Conservation (phyloP, 2,888 invertebrate species). For the Nephrocerus scutellatus region DNA sequence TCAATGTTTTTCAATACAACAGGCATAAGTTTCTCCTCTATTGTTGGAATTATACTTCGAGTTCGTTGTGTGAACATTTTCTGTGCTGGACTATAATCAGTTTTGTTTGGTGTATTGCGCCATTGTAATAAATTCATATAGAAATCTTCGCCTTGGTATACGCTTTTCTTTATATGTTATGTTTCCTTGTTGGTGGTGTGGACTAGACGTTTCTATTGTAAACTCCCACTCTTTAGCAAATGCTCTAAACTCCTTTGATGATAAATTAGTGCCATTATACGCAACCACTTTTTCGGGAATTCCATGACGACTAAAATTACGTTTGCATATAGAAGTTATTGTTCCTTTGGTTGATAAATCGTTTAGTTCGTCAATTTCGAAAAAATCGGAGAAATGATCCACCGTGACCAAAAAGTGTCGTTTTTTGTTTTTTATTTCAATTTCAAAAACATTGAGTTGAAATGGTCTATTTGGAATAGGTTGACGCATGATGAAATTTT, state of each 20-base stretch:
- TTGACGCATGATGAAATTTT: constrained; percentile 3
- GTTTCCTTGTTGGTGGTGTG: constrained; percentile 14
- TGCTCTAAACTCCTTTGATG: constrained; percentile 1
- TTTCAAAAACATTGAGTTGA: constrained; percentile 15
- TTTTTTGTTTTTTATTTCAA: constrained; percentile 8
- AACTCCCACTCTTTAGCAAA: constrained; percentile 13
- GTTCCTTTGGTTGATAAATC: constrained; percentile 4
- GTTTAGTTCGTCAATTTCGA: constrained; percentile 14
- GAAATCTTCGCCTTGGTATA: too few species aligned
- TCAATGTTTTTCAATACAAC: too few species aligned
- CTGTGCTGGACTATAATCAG: too few species aligned
- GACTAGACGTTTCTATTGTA: constrained; percentile 5
- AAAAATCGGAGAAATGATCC: constrained; percentile 17
- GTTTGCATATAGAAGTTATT: constrained; percentile 10
- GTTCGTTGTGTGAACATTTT: too few species aligned
- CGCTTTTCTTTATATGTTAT: too few species aligned
- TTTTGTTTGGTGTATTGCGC: too few species aligned
- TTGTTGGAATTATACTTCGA: too few species aligned
- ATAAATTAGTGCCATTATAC: constrained; percentile 5
- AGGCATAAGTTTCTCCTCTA: too few species aligned
- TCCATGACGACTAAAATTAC: constrained; percentile 14
- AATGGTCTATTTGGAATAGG: constrained; percentile 12
- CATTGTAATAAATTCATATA: too few species aligned
- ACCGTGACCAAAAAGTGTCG: constrained; percentile 12
- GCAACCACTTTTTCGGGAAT: constrained; percentile 11